Conservation (phyloP, 2,888 invertebrate genomes). For the Spialia ferax region DNA sequence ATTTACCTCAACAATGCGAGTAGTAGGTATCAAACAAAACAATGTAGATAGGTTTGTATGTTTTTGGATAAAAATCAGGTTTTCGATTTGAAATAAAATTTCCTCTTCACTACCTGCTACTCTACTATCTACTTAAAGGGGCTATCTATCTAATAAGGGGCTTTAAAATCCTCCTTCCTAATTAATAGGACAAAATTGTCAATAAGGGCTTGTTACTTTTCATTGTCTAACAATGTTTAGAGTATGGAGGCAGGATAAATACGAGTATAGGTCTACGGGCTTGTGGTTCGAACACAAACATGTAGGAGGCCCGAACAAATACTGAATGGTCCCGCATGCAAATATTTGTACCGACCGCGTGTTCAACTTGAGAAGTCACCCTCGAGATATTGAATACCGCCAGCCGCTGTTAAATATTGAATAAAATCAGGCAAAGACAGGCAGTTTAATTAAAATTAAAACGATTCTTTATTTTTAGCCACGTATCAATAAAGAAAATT, state of each 20-base stretch:
- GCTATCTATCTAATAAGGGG: no score
- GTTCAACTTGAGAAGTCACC: background rate
- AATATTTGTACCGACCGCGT: conserved; percentile 26
- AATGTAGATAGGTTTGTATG: no score
- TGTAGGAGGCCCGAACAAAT: conserved; percentile 25
- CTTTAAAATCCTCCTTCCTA: background rate
- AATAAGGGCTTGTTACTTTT: background rate
- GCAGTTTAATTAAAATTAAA: background rate
- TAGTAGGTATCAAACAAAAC: background rate
- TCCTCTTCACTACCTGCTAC: no score
- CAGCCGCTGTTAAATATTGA: background rate
- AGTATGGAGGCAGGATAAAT: conserved; percentile 14
- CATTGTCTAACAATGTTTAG: background rate
- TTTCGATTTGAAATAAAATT: no score
- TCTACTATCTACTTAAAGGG: no score
- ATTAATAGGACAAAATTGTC: background rate
- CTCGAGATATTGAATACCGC: background rate
- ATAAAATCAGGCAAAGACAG: background rate
- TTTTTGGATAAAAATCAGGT: background rate
- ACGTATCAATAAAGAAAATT: no score
- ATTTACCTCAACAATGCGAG: background rate
- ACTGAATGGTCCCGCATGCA: conserved; percentile 19
- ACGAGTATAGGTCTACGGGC: background rate
- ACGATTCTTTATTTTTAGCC: no score
- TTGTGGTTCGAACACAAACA: conserved; percentile 5